phyloP scores from a whole-genome alignment of 2,797 vertebrate genomes.

The Meda fulgida region DNA sequence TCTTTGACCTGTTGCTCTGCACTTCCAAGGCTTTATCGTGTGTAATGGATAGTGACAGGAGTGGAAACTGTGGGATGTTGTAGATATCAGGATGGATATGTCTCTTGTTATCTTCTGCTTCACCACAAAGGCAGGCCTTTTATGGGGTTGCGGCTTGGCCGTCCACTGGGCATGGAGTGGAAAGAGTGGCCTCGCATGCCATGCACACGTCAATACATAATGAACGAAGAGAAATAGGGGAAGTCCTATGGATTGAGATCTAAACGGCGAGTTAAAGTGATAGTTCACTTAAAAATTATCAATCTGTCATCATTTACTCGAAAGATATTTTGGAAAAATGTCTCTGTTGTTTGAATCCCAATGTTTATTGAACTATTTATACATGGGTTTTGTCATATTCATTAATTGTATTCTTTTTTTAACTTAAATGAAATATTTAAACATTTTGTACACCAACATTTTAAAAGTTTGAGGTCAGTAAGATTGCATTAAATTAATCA shows the following conservation, averaged over 20 bases:
- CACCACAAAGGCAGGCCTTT: not conserved
- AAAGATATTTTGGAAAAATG: too few species aligned
- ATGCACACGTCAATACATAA: not conserved
- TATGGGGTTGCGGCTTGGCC: slow-evolving; percentile 1
- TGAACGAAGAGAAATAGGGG: not conserved
- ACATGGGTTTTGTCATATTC: not conserved
- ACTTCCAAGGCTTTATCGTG: slow-evolving; percentile 11
- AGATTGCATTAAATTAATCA: not conserved
- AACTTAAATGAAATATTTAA: too few species aligned
- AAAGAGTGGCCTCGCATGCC: slow-evolving; percentile 2
- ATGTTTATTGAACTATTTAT: too few species aligned
- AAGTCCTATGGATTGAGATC: not conserved
- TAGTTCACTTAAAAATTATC: too few species aligned
- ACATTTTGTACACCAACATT: too few species aligned
- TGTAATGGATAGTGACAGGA: slow-evolving; percentile 25
- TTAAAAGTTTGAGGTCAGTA: not conserved
- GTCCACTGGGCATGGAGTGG: not conserved
- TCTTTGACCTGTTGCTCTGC: slow-evolving; percentile 33
- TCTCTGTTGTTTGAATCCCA: too few species aligned
- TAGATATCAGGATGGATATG: slow-evolving; percentile 1
- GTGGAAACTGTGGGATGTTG: slow-evolving; percentile 19
- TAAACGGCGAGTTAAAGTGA: not conserved
- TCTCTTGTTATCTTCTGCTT: slow-evolving; percentile 26
- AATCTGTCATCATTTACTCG: not conserved
- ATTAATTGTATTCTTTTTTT: not conserved